Evolutionary conservation across 1,140 invertebrate species (phyloP), one percentile per base, ranked within the genome.

Genomic region (Plodia interpunctella): DNA sequence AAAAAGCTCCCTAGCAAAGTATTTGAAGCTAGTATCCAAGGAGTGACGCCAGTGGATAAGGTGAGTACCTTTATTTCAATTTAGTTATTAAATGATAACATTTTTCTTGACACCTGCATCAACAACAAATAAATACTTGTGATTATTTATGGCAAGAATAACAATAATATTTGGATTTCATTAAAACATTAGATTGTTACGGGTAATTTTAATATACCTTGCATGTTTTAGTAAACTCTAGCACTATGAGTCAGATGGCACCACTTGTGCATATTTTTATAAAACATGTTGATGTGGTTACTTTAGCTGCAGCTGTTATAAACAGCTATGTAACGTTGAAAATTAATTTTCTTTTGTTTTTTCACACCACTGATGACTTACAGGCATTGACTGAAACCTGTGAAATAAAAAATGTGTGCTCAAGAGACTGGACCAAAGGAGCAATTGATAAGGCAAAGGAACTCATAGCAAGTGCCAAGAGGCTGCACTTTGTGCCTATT

Each of bases 11-110:
- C 77, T 38, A 69, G 70, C 2, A 80, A 75, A 70, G 59, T 84
- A 5, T 82, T 84, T 70, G 78, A 82, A 72, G 81, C 76, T n/a
- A 79, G 79, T 55, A 63, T 84, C 21, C 78, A 82, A 71, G 79
- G 81, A 49, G 76, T 84, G 2, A 53, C 67, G 32, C 81, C 81
- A 54, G 17, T 77, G 20, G 74, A 80, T 63, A 78, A 77, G 55
- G 79, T 80, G 65, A 52, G 5, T 4, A 21, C 10, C 20, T 51
- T 19, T 50, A 49, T 5, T 3, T 49, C 13, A 49, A 5, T 3
- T 49, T 13, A 5, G 50, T 69, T 5, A 28, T 21, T n/a, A n/a
- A n/a, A n/a, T n/a, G n/a, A n/a, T n/a, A n/a, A n/a, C n/a, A n/a
- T n/a, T n/a, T n/a, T n/a, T n/a, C n/a, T n/a, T n/a, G n/a, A n/a